phyloP scores from a whole-genome alignment of 2,888 invertebrate species.

The Cyclophora punctaria region DNA sequence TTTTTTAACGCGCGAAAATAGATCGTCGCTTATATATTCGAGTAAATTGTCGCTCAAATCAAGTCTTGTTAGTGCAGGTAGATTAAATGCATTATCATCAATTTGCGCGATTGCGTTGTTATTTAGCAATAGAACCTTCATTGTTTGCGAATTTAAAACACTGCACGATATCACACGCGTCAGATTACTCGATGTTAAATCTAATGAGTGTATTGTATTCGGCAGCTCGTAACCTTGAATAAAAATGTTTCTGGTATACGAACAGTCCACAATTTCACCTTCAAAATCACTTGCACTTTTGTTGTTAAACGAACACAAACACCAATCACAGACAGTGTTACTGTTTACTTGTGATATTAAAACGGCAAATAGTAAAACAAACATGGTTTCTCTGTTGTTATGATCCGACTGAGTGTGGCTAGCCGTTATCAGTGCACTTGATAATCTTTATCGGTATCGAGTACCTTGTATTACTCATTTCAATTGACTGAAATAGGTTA shows the following conservation, averaged over 20 bases:
- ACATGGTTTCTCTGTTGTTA: conserved; percentile 14
- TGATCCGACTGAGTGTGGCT: conserved; percentile 10
- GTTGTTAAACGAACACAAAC: conserved; percentile 36
- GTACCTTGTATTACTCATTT: too few relatives aligned
- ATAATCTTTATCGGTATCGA: conserved; percentile 33
- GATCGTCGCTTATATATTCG: conserved; percentile 44
- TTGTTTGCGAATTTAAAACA: conserved; percentile 36
- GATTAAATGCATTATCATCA: conserved; percentile 32
- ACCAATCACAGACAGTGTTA: conserved; percentile 42
- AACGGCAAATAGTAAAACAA: conserved; percentile 21
- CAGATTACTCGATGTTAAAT: conserved; percentile 52
- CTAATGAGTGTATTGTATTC: conserved; percentile 34
- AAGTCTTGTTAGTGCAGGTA: conserved; percentile 47
- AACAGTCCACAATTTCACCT: conserved; percentile 47
- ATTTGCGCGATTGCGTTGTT: conserved; percentile 46
- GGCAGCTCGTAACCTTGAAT: conserved; percentile 36
- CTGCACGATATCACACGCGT: conserved; percentile 27
- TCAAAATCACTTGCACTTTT: conserved; percentile 32
- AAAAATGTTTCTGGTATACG: conserved; percentile 29
- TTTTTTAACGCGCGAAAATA: conserved; percentile 49
- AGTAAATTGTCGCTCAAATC: conserved; percentile 60
- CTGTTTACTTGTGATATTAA: conserved; percentile 28
- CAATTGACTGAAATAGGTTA: too few relatives aligned
- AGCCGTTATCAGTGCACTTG: conserved; percentile 15
- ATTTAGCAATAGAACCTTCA: conserved; percentile 41